Evolutionary conservation across 2,113 vertebrate species (phyloP).

Genomic region (Pterocles gutturalis): DNA sequence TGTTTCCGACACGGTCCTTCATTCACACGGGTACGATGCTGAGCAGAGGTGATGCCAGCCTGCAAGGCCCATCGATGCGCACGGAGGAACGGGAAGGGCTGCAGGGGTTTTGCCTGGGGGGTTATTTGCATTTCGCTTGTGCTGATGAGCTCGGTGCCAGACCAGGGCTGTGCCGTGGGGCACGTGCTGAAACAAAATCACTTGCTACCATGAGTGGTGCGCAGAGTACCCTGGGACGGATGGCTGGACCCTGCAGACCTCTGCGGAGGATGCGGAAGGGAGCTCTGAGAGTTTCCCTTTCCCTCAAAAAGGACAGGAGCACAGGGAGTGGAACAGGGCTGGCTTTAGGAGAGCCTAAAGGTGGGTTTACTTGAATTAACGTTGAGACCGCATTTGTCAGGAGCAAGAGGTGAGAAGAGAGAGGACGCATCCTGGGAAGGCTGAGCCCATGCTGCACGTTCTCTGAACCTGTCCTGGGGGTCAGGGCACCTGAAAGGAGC

Average conservation of each 20-base stretch:
- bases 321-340: background rate
- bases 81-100: background rate
- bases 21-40: background rate
- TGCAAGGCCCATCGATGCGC: background rate
- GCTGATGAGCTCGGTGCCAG: background rate
- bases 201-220: fast-evolving
- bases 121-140: background rate
- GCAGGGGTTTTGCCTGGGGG: background rate
- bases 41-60: background rate
- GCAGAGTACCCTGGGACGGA: background rate
- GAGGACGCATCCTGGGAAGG: background rate
- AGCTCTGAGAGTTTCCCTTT: background rate
- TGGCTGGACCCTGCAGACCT: fast-evolving
- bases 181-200: background rate
- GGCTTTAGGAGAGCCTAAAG: background rate
- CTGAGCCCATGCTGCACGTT: fast-evolving
- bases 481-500: background rate
- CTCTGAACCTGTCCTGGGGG: background rate
- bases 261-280: background rate
- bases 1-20: fast-evolving
- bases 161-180: background rate
- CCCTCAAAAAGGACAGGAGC: background rate
- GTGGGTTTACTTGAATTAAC: background rate
- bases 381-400: background rate
- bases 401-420: background rate